Base-by-base conservation (phyloP, 2,888 invertebrate genomes). In the Gymnocheta viridis region DNA sequence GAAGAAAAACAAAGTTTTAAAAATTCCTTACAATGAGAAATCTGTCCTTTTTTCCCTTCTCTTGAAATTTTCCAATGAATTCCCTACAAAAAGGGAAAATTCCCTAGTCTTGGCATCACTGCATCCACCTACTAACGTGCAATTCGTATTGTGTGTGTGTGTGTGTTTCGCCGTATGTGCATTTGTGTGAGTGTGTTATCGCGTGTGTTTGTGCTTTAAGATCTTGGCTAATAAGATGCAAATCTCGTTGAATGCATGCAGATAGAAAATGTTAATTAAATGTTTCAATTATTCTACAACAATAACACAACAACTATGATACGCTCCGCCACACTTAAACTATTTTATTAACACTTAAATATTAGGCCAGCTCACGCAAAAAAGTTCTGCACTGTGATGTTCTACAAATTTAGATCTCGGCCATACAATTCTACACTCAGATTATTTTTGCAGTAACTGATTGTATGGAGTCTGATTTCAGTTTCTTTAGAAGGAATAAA, bases 211-310 rank as follows among this genome's bases (percentile, higher is more conserved):
- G 17, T 41, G 41, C 41, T 22, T 54, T 32, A 9, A 64, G 72
- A 72, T 72, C 72, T 79, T 79, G 79, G 79, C 72, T 79, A 79
- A 79, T 79, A 64, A 72, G 62, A 79, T 79, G 72, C 56, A 79
- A 66, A 56, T 72, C 35, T 19, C 27, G 54, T 47, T 64, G 64
- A 72, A 72, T 29, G 72, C 64, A 79, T 79, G 64, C 72, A 72
- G 56, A 72, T 72, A 47, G 32, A 64, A 72, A 72, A 79, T 72
- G 64, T 49, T 70, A 78, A 78, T 70, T 78, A 70, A 78, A 62
- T 70, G 60, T 62, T 60, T 70, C 41, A 70, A 70, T 78, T 78
- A 51, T 70, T 78, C 29, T 32, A 69, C 41, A 70, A 66, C 24
- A 77, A 62, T 27, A n/a, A 32, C 9, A 32, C 35, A 35, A 44